These are phyloP conservation scores for Muraenolepis orangiensis DNA, from an alignment of 2,797 vertebrate species.

Conservation along the genomic window DNA sequence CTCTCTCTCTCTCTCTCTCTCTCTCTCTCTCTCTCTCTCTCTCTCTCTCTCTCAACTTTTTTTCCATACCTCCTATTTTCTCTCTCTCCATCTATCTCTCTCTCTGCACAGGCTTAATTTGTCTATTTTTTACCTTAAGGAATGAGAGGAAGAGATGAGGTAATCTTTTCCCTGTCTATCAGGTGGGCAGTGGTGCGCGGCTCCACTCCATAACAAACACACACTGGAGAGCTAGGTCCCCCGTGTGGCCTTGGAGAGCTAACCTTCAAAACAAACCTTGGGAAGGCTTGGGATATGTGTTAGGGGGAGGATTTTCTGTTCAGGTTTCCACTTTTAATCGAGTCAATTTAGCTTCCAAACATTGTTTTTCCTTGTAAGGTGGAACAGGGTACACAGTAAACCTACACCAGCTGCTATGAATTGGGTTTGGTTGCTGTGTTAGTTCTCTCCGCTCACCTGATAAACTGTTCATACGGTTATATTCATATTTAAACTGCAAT, in stretches of 20 bases:
- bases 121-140: constrained; percentile 77
- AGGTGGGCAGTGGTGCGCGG: constrained; percentile 64
- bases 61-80: too few species aligned
- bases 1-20: constrained; percentile 65
- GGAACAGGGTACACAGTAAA: too few species aligned
- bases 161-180: constrained; percentile 72
- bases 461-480: too few species aligned
- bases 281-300: background rate
- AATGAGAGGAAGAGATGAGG: constrained; percentile 71
- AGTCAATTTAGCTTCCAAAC: too few species aligned
- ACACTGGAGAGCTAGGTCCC: constrained; percentile 54
- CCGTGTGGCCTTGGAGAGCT: constrained; percentile 50
- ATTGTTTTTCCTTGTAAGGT: too few species aligned
- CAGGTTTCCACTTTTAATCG: too few species aligned
- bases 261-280: background rate
- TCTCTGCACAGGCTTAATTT: constrained; percentile 69
- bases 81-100: constrained; percentile 65
- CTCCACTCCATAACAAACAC: constrained; percentile 18
- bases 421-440: too few species aligned
- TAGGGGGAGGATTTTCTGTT: too few species aligned
- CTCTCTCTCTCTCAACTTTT: constrained; percentile 68
- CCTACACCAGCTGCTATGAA: too few species aligned
- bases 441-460: too few species aligned
- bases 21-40: constrained; percentile 61
- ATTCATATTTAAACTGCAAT: too few species aligned